phyloP scores from a whole-genome alignment of 2,888 invertebrate species.

The Mylabris sibirica region DNA sequence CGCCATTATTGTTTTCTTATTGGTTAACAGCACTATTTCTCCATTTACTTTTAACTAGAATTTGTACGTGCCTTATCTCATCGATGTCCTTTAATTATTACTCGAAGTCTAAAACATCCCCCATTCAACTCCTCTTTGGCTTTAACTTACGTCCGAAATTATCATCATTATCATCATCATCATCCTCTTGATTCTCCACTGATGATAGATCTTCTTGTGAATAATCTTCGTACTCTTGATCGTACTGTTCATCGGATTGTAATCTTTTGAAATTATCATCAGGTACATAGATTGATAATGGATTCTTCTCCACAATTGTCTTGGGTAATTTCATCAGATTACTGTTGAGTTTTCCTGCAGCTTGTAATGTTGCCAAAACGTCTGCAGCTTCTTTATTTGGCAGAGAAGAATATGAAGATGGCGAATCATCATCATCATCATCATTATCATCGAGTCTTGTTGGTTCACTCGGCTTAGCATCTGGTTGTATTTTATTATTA shows the following conservation, averaged over 20 bases:
- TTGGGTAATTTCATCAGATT: constrained; percentile 55
- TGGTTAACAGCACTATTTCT: too few relatives aligned
- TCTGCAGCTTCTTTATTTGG: constrained; percentile 71
- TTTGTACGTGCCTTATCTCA: too few relatives aligned
- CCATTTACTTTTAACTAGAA: too few relatives aligned
- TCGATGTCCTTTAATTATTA: too few relatives aligned
- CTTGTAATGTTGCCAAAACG: constrained; percentile 67
- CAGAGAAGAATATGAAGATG: constrained; percentile 67
- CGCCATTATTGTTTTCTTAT: too few relatives aligned
- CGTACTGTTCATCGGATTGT: constrained; percentile 38
- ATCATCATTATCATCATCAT: not conserved
- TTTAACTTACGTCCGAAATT: constrained; percentile 21
- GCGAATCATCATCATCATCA: constrained; percentile 52
- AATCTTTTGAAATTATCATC: constrained; percentile 45
- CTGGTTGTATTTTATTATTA: constrained; percentile 48
- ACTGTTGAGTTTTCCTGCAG: constrained; percentile 64
- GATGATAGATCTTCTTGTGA: constrained; percentile 34
- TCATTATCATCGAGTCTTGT: constrained; percentile 13
- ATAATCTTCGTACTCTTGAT: constrained; percentile 47
- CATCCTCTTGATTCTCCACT: constrained; percentile 21
- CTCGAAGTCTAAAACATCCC: too few relatives aligned
- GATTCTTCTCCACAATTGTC: constrained; percentile 59
- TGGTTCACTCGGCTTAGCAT: constrained; percentile 41
- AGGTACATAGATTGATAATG: constrained; percentile 66
- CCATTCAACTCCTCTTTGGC: constrained; percentile 18